These are phyloP conservation scores for Pipistrellus pipistrellus DNA, from an alignment of 2,797 vertebrate genomes.

Conservation along the genomic window DNA sequence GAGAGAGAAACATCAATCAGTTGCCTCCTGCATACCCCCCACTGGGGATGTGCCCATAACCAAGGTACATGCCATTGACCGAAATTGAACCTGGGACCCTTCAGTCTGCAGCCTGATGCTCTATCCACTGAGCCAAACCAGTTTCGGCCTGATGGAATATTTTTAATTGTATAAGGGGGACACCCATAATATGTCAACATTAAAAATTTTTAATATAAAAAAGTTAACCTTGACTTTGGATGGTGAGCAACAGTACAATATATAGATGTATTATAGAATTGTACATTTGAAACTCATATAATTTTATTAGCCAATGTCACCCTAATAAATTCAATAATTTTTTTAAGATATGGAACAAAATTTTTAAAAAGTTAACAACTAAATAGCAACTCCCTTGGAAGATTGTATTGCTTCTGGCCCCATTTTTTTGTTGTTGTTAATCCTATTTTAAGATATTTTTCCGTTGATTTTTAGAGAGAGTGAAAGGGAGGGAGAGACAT, in stretches of 20 bases:
- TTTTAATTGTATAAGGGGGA: background rate
- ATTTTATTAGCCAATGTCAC: background rate
- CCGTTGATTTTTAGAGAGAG: no score
- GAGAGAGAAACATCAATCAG: no score
- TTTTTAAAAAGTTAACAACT: background rate
- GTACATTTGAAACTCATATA: background rate
- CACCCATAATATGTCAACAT: no score
- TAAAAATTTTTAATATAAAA: background rate
- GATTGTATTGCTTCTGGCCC: background rate
- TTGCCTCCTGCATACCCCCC: no score
- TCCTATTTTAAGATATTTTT: no score
- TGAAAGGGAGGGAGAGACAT: no score
- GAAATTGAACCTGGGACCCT: no score
- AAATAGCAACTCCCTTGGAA: background rate
- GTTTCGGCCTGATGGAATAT: background rate
- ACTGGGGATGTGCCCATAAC: no score
- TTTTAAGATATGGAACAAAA: background rate
- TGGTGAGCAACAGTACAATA: background rate
- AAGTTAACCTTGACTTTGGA: background rate
- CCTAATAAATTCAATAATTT: background rate
- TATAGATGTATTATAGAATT: background rate
- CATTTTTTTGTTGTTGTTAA: background rate
- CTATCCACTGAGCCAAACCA: no score
- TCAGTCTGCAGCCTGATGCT: no score
- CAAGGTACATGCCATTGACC: no score